Evolutionary conservation across 2,113 vertebrate species (phyloP), one percentile per base, ranked within the genome.

Genomic region (Saccopteryx leptura): DNA sequence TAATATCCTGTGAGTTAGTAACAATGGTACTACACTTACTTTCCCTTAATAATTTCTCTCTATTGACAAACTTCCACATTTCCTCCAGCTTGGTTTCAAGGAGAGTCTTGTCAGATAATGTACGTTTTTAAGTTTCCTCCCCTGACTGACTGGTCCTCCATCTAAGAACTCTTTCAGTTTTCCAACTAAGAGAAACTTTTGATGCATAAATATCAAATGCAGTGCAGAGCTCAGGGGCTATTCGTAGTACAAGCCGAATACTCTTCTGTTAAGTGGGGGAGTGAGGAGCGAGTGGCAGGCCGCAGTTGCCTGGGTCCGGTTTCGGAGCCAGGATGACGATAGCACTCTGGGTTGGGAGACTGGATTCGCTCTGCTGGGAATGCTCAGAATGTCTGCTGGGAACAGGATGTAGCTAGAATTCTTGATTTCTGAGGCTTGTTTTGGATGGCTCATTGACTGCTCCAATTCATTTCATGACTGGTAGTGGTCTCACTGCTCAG

Each of bases 21-120:
- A 88, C 18, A 88, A 72, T 81, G 54, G 66, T 9, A 75, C 8
- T 60, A 54, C 17, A 63, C 46, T 88, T 90, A 33, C 87, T 75
- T 96, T 89, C 26, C 61, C 54, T 56, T 91, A 50, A 66, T 54
- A 58, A 87, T 66, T 82, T 90, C 52, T 82, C 56, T 58, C 31
- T 68, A 11, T 33, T 88, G 60, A 90, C n/a, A 82, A 83, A 83
- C 19, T 46, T 94, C 68, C 78, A 88, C 39, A 88, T 91, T 91
- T 93, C 28, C 60, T 88, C 21, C 50, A 90, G 14, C 9, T 82
- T 89, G 10, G 12, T 80, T 95, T 94, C 26, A 88, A 76, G 13
- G 46, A 63, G 71, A 84, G 66, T 71, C 18, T 78, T 69, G 15
- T 54, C 60, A 90, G 26, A 81, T 75, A 18, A 28, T 50, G 48